Base-by-base conservation (phyloP, 2,113 vertebrate genomes). In the Lethenteron camtschaticum region DNA sequence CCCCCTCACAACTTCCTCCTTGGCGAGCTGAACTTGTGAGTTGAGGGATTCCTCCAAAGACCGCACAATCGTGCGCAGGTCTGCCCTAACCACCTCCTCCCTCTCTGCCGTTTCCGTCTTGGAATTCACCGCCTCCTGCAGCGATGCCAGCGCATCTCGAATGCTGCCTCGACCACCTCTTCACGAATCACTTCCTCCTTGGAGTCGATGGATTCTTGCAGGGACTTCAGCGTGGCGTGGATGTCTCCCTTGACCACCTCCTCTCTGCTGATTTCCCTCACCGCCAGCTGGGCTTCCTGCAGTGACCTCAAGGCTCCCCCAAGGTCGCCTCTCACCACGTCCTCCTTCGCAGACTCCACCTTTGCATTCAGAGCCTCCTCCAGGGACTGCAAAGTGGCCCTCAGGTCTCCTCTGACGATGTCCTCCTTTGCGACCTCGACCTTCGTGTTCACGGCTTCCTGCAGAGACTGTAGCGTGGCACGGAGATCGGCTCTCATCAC, bases 191-290 rank as follows among this genome's bases (percentile, higher is more conserved):
- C 87, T 69, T 81, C 77, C 72, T 76, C 68, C 75, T 81, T 76
- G 71, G 76, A 77, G 60, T 66, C 63, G 24, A 76, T 57, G 73
- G 77, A 76, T 57, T 72, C 70, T 4, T 73, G 73, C 72, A 83
- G 81, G 69, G 87, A 83, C 12, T 82, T 80, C 81, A 82, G 86
- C 77, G 90, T 87, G 72, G 82, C 80, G 76, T 85, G 85, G 20
- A 85, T 79, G 16, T 66, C n/a, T 68, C 56, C 74, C 55, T 70
- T 69, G 57, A 57, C 57, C 4, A 74, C 70, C 68, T 76, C 73
- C 59, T 11, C 71, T 57, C 71, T 75, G 68, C 74, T 74, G 75
- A 70, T 11, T 2, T 2, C 68, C 63, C 57, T 13, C 68, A 73
- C 70, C 8, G 10, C 9, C 69, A 68, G 12, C 70, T 70, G 68